These are phyloP conservation scores for Helogale parvula DNA, from an alignment of 2,113 vertebrate species.

Conservation along the genomic window DNA sequence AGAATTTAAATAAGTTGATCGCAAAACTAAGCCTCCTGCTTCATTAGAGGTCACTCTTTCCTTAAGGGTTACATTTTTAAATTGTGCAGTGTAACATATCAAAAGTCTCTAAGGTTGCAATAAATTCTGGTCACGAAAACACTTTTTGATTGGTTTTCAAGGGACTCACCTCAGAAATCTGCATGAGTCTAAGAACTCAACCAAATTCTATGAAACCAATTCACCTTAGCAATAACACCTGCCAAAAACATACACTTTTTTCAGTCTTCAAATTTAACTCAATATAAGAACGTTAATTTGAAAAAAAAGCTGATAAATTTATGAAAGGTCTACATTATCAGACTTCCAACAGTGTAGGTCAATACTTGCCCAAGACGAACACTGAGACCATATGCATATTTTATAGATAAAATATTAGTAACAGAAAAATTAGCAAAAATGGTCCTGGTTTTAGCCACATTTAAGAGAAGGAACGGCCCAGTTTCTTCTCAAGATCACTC, in stretches of 20 bases:
- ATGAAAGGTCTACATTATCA: not conserved
- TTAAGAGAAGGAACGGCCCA: not conserved
- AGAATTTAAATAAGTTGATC: not conserved
- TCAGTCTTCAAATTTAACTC: not conserved
- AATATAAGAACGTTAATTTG: not conserved
- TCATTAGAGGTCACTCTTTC: not conserved
- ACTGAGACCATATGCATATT: not conserved
- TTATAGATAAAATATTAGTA: not conserved
- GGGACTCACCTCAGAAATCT: not conserved
- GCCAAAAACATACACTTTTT: not conserved
- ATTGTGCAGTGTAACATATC: not conserved
- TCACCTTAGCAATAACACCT: not conserved
- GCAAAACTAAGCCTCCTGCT: not conserved
- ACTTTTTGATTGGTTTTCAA: not conserved
- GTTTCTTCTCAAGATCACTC: conserved; percentile 23
- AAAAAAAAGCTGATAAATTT: not conserved
- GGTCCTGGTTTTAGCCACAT: not conserved
- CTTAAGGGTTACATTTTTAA: not conserved
- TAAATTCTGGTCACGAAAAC: conserved; percentile 7
- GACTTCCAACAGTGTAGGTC: not conserved
- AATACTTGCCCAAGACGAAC: not conserved
- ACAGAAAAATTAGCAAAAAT: not conserved
- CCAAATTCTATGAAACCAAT: not conserved
- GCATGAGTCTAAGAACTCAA: not conserved
- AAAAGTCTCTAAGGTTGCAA: not conserved